Conservation (phyloP, 1,140 invertebrate species). For the Drosophila elegans region DNA sequence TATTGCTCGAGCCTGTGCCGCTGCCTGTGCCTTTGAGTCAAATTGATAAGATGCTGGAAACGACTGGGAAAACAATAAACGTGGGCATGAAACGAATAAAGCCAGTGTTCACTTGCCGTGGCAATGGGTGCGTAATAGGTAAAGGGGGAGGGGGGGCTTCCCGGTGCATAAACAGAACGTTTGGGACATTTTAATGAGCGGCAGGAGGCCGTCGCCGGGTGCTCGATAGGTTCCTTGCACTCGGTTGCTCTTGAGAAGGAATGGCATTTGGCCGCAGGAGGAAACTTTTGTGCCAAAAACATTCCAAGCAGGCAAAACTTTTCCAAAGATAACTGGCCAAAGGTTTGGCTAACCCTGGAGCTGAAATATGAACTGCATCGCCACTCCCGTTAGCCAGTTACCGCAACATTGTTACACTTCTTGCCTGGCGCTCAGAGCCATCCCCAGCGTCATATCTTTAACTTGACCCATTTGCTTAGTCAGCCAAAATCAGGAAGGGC, state of each 20-base stretch:
- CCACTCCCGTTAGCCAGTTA: not conserved
- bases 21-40: slow-evolving; percentile 68
- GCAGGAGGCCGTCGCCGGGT: slow-evolving; percentile 4
- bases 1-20: slow-evolving; percentile 69
- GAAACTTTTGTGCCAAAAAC: slow-evolving; percentile 24
- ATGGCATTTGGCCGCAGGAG: not conserved
- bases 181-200: slow-evolving; percentile 75
- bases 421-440: not conserved
- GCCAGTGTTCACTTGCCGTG: slow-evolving; percentile 42
- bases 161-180: slow-evolving; percentile 75
- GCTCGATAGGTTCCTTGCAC: slow-evolving; percentile 12
- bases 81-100: slow-evolving; percentile 75
- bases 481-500: slow-evolving; percentile 12
- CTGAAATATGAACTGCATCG: slow-evolving; percentile 32
- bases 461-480: slow-evolving; percentile 28
- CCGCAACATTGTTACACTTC: slow-evolving; percentile 8
- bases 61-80: slow-evolving; percentile 81
- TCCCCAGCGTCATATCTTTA: slow-evolving; percentile 12
- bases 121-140: no score
- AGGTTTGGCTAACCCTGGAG: slow-evolving; percentile 1
- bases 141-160: not conserved
- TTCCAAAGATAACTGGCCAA: slow-evolving; percentile 11
- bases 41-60: slow-evolving; percentile 83
- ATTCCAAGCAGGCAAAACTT: slow-evolving; percentile 21
- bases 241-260: not conserved